These are phyloP conservation scores for Eristalinus sepulchralis DNA, from an alignment of 2,888 invertebrate genomes.

Conservation along the genomic window DNA sequence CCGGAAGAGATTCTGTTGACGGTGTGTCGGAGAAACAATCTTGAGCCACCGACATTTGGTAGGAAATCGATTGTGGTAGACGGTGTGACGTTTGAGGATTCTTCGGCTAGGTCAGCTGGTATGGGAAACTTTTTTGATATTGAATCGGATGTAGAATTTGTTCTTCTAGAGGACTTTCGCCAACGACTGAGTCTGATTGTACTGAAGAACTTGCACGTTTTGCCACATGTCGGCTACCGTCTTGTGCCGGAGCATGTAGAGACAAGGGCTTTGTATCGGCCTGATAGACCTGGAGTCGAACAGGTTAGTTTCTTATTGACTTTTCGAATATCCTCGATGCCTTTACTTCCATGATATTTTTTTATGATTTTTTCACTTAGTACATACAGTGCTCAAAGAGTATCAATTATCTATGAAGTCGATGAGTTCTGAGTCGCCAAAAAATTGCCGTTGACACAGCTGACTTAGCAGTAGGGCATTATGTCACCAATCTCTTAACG, in stretches of 20 bases:
- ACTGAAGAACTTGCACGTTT: conserved; percentile 87
- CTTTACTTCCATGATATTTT: too few relatives aligned
- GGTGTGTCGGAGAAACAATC: conserved; percentile 86
- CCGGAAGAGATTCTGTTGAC: conserved; percentile 88
- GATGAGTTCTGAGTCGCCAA: too few relatives aligned
- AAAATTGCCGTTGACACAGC: too few relatives aligned
- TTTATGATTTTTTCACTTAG: too few relatives aligned
- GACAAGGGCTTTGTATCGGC: conserved; percentile 89
- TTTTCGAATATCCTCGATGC: too few relatives aligned
- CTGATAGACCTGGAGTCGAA: conserved; percentile 87
- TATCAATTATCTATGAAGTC: too few relatives aligned
- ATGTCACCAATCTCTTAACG: too few relatives aligned
- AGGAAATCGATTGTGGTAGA: conserved; percentile 83
- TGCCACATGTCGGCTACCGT: conserved; percentile 88
- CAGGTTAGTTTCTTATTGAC: conserved; percentile 85
- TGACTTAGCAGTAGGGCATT: too few relatives aligned
- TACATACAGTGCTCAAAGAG: too few relatives aligned
- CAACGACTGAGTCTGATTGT: conserved; percentile 90
- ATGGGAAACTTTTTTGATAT: neutral
- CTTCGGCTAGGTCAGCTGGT: conserved; percentile 76
- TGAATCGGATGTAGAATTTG: neutral
- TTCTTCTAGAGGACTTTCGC: conserved; percentile 82
- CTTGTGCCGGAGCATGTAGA: conserved; percentile 97
- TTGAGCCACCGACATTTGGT: conserved; percentile 83
- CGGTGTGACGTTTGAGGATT: conserved; percentile 77